Percentiles rank a stretch among this genome's conserved stretches.
These are phyloP conservation scores for Columba livia DNA, from an alignment of 2,113 vertebrate genomes.

Conservation along the genomic window DNA sequence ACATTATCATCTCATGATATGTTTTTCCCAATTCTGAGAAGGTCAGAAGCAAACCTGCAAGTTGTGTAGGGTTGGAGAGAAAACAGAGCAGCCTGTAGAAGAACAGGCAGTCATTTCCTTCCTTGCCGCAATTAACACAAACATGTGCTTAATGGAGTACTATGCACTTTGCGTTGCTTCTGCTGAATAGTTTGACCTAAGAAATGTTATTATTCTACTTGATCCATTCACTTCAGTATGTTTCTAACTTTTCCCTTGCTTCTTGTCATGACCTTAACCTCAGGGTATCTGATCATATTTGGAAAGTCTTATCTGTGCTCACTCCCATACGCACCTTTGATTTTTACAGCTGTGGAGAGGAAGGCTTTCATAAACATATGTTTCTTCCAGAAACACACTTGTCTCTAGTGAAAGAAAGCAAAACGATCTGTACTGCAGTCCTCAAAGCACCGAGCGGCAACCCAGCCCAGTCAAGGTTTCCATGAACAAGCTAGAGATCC, in stretches of 20 bases:
- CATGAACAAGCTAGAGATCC: too few species aligned
- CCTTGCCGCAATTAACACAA: neutral
- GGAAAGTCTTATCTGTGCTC: neutral
- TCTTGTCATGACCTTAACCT: neutral
- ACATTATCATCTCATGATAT: too few species aligned
- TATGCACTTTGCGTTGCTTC: neutral
- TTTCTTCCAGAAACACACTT: too few species aligned
- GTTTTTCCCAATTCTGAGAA: neutral
- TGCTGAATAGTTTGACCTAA: neutral
- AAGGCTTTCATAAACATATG: too few species aligned
- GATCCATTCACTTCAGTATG: too few species aligned
- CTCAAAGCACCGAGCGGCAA: too few species aligned
- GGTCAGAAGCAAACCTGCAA: neutral
- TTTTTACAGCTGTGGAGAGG: too few species aligned
- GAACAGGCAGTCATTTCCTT: neutral
- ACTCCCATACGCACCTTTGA: rapidly evolving
- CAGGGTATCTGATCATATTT: neutral
- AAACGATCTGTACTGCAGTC: too few species aligned
- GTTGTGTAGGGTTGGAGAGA: neutral
- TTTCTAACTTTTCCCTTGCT: neutral
- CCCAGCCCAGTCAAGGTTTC: too few species aligned
- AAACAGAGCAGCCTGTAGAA: neutral
- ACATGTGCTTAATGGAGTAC: neutral
- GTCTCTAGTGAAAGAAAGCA: too few species aligned
- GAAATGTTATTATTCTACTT: too few species aligned